These are phyloP conservation scores for Erebia aethiops DNA, from an alignment of 2,888 invertebrate genomes.

Conservation along the genomic window DNA sequence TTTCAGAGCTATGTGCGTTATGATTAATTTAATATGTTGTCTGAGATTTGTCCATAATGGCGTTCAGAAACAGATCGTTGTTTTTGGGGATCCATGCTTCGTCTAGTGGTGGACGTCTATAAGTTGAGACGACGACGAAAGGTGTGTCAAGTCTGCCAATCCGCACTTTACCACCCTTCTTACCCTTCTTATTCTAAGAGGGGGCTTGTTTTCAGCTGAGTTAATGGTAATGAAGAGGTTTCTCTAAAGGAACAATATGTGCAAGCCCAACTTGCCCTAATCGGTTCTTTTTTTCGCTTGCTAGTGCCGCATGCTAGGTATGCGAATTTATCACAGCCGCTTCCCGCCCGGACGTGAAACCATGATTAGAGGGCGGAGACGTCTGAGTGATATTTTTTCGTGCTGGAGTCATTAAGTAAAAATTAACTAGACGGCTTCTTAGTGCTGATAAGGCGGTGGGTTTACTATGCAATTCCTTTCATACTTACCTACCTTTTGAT, in stretches of 20 bases:
- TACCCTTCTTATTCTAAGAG: too few relatives aligned
- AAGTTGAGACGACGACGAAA: too few relatives aligned
- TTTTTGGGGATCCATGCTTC: too few relatives aligned
- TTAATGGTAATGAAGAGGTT: neutral
- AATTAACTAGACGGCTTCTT: constrained; percentile 40
- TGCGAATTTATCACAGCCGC: constrained; percentile 72
- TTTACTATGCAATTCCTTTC: neutral
- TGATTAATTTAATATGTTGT: too few relatives aligned
- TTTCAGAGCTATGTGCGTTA: too few relatives aligned
- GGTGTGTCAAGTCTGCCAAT: too few relatives aligned
- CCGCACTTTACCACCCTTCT: too few relatives aligned
- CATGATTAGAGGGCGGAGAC: constrained; percentile 67
- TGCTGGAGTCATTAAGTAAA: constrained; percentile 42
- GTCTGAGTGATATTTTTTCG: constrained; percentile 56
- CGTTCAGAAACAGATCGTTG: too few relatives aligned
- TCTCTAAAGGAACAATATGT: neutral
- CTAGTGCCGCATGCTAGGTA: constrained; percentile 40
- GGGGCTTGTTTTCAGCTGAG: neutral
- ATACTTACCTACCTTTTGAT: too few relatives aligned
- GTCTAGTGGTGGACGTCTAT: too few relatives aligned
- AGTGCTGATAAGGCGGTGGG: constrained; percentile 27
- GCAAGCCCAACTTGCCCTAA: neutral
- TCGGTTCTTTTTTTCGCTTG: constrained; percentile 1
- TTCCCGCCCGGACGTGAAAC: constrained; percentile 60
- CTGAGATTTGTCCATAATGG: too few relatives aligned